Evolutionary conservation across 1,140 invertebrate species (phyloP).

Genomic region (Drosophila sp.): DNA sequence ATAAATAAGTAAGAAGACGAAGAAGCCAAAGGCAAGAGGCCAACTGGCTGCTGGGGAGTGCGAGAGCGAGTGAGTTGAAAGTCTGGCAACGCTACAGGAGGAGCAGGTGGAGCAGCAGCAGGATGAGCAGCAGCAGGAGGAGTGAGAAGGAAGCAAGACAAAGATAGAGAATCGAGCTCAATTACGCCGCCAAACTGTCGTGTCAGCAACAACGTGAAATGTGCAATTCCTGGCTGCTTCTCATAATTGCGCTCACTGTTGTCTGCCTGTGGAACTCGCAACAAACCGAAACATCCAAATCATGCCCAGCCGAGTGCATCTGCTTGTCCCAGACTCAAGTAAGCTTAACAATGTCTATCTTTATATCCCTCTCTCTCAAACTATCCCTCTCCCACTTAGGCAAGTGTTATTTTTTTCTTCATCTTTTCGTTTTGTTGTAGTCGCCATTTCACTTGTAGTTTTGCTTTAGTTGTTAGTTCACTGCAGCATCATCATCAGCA

Average conservation of each 20-base stretch:
- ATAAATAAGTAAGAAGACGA: constrained; percentile 73
- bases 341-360: constrained; percentile 80
- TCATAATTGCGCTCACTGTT: constrained; percentile 84
- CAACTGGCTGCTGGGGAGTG: constrained; percentile 23
- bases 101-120: constrained; percentile 9
- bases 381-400: constrained; percentile 2
- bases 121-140: constrained; percentile 37
- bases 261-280: constrained; percentile 85
- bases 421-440: constrained; percentile 32
- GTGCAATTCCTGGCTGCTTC: constrained; percentile 84
- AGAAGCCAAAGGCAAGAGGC: constrained; percentile 31
- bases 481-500: constrained; percentile 29
- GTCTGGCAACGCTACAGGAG: not conserved
- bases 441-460: constrained; percentile 35
- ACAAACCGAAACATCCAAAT: constrained; percentile 84
- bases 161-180: constrained; percentile 77
- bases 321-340: constrained; percentile 93
- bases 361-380: not conserved
- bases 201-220: constrained; percentile 84
- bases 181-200: constrained; percentile 83
- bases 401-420: no score
- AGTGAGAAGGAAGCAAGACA: not conserved
- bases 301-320: constrained; percentile 91
- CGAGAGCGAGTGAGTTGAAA: not conserved
- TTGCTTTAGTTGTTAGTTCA: constrained; percentile 40